Evolutionary conservation across 2,797 vertebrate genomes (phyloP).

Genomic region (Sorex maritimensis): DNA sequence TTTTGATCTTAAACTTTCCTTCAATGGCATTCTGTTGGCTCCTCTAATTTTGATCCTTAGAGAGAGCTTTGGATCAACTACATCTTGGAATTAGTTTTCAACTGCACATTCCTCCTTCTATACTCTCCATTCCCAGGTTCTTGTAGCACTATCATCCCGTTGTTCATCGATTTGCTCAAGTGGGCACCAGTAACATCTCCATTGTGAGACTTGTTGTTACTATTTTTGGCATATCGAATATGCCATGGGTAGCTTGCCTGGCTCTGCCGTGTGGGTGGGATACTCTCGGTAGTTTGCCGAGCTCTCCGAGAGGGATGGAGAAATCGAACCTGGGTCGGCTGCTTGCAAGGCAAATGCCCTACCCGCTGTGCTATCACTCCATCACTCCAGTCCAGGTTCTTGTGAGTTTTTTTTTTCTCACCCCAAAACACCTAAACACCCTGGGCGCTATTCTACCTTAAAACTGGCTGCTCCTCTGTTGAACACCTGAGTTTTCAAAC

Average conservation of each 20-base stretch:
- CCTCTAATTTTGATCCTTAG: constrained; percentile 45
- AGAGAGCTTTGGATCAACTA: neutral
- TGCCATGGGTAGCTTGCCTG: too few relatives aligned
- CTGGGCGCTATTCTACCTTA: neutral
- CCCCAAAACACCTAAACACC: neutral
- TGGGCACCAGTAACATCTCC: too few relatives aligned
- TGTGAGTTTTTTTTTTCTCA: neutral
- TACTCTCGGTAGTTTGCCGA: too few relatives aligned
- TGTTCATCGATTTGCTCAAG: too few relatives aligned
- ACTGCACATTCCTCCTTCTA: neutral
- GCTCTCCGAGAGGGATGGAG: too few relatives aligned
- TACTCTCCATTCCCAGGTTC: neutral
- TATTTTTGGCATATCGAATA: too few relatives aligned
- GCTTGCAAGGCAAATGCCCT: too few relatives aligned
- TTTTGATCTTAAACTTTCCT: constrained; percentile 70
- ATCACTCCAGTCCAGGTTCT: neutral
- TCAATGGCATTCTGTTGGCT: neutral
- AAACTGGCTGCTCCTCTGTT: neutral
- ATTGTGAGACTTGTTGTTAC: too few relatives aligned
- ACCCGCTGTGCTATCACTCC: too few relatives aligned
- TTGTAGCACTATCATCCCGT: too few relatives aligned
- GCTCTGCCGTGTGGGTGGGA: too few relatives aligned
- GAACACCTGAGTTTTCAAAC: constrained; percentile 12
- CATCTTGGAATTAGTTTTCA: constrained; percentile 29
- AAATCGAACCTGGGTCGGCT: too few relatives aligned